Evolutionary conservation across 2,113 vertebrate species (phyloP).

Genomic region (Podarcis cretensis): DNA sequence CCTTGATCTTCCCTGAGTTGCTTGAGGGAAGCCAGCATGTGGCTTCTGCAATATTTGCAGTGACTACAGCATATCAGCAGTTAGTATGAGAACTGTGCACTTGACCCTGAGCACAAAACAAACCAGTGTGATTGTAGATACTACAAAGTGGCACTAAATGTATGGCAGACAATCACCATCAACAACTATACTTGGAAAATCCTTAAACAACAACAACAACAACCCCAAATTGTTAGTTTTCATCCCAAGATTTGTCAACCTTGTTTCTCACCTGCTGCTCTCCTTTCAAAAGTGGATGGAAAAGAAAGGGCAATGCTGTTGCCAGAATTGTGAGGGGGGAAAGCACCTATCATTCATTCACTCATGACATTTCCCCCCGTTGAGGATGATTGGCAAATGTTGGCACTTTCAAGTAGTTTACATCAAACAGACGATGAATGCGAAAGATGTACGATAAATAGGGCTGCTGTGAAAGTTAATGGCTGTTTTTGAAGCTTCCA

Average conservation of each 20-base stretch:
- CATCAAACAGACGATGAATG: slow-evolving; percentile 66
- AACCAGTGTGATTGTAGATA: slow-evolving; percentile 35
- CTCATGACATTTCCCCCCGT: slow-evolving; percentile 48
- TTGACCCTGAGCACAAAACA: neutral
- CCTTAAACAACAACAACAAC: slow-evolving; percentile 11
- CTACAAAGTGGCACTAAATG: slow-evolving; percentile 41
- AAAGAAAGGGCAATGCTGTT: slow-evolving; percentile 55
- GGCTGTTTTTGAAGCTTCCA: slow-evolving; percentile 64
- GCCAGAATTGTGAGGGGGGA: slow-evolving; percentile 52
- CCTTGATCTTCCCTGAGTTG: too few relatives aligned
- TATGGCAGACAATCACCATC: slow-evolving; percentile 56
- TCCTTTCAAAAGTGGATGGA: slow-evolving; percentile 65
- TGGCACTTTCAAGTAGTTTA: slow-evolving; percentile 52
- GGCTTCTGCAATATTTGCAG: too few relatives aligned
- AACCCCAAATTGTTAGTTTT: slow-evolving; percentile 58
- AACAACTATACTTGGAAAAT: slow-evolving; percentile 62
- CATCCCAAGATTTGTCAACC: slow-evolving; percentile 73
- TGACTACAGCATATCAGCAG: neutral
- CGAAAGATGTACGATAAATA: slow-evolving; percentile 63
- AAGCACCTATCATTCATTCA: slow-evolving; percentile 46
- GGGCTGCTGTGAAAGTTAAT: slow-evolving; percentile 62
- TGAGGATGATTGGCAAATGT: slow-evolving; percentile 68
- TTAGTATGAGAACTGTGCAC: neutral
- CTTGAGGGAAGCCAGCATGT: too few relatives aligned
- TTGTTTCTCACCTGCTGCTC: slow-evolving; percentile 71